Conservation (phyloP, 2,888 invertebrate species). For the Parapristionchus giblindavisi region DNA sequence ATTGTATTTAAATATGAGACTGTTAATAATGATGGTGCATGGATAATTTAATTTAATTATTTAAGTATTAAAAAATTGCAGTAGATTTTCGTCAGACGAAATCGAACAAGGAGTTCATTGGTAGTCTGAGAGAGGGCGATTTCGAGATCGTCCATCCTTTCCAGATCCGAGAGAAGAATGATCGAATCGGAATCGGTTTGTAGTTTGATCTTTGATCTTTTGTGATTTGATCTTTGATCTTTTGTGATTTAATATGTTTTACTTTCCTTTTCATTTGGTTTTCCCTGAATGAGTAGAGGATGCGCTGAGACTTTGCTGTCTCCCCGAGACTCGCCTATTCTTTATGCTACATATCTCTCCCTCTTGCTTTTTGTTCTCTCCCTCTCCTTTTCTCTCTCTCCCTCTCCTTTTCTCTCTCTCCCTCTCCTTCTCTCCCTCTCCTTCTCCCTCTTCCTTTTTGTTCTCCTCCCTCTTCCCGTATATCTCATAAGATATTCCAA, state of each 20-base stretch:
- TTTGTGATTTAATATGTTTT: not conserved
- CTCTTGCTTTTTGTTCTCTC: not conserved
- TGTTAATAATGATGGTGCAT: no score
- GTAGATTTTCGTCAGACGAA: slow-evolving; percentile 61
- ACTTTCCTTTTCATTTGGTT: not conserved
- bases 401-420: not conserved
- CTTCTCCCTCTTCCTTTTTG: not conserved
- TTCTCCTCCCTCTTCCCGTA: not conserved
- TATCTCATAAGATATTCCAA: slow-evolving; percentile 34
- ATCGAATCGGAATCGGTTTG: slow-evolving; percentile 69
- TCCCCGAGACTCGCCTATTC: no score
- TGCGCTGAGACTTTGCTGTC: no score
- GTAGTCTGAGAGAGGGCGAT: slow-evolving; percentile 68
- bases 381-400: not conserved
- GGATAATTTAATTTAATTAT: no score
- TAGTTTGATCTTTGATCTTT: not conserved
- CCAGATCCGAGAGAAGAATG: slow-evolving; percentile 70
- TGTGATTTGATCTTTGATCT: not conserved
- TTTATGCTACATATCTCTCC: no score
- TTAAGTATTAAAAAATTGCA: no score
- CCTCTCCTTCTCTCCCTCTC: slow-evolving; percentile 13
- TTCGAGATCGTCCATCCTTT: slow-evolving; percentile 72
- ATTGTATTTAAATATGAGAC: no score
- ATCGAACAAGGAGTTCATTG: slow-evolving; percentile 70
- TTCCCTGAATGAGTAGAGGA: not conserved